phyloP scores from a whole-genome alignment of 2,888 invertebrate genomes.

The Galerucella calmariensis region DNA sequence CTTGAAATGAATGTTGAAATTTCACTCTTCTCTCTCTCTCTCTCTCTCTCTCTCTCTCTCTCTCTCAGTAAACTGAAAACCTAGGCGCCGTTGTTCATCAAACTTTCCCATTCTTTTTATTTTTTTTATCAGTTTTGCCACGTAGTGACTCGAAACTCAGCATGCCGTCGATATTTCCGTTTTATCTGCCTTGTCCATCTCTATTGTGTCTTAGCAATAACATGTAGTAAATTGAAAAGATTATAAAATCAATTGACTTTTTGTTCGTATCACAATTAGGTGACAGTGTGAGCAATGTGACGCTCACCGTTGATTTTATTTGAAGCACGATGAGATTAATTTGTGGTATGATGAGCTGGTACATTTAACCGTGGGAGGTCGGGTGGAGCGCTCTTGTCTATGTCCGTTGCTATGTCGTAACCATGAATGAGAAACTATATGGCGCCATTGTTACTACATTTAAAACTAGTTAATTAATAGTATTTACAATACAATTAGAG shows the following conservation, averaged over 20 bases:
- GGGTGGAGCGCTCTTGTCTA: constrained; percentile 10
- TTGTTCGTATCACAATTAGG: constrained; percentile 57
- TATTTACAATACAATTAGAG: too few relatives aligned
- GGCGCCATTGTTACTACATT: neutral
- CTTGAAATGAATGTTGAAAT: neutral
- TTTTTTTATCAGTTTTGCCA: constrained; percentile 41
- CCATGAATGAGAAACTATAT: constrained; percentile 7
- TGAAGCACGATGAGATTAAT: constrained; percentile 50
- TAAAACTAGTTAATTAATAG: too few relatives aligned
- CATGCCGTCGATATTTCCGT: constrained; percentile 56
- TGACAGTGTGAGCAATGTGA: constrained; percentile 57
- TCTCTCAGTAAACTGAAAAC: constrained; percentile 30
- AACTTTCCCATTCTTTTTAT: constrained; percentile 22
- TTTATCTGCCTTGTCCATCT: constrained; percentile 64
- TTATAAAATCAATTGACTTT: constrained; percentile 65
- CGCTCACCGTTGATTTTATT: constrained; percentile 39
- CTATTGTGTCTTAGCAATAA: constrained; percentile 66
- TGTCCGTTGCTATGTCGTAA: neutral
- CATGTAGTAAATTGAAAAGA: constrained; percentile 66
- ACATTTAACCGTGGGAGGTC: constrained; percentile 20
- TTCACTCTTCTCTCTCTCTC: neutral
- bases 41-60: constrained; percentile 3
- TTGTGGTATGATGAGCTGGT: constrained; percentile 47
- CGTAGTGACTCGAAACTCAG: constrained; percentile 56
- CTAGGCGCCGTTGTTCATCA: constrained; percentile 51